These are phyloP conservation scores for Rapana venosa DNA, from an alignment of 2,888 invertebrate species.

Conservation along the genomic window DNA sequence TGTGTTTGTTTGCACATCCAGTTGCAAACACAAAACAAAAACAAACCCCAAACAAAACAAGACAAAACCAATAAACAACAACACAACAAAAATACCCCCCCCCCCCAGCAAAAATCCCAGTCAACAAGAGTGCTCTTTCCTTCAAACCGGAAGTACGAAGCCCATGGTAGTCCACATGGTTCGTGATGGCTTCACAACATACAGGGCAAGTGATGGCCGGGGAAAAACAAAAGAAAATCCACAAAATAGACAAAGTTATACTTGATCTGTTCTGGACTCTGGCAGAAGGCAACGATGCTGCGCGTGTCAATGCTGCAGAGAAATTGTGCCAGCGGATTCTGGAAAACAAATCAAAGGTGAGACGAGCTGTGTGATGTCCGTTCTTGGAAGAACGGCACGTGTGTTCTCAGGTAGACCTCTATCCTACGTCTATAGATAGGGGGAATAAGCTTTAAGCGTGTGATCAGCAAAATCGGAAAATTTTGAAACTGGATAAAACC, in stretches of 20 bases:
- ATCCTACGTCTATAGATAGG: too few species aligned
- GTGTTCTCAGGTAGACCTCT: too few species aligned
- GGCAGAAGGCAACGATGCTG: slow-evolving; percentile 59
- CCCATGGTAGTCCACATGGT: not conserved
- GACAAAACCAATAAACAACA: too few species aligned
- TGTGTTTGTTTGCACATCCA: too few species aligned
- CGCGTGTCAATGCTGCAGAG: slow-evolving; percentile 54
- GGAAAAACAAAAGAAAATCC: slow-evolving; percentile 63
- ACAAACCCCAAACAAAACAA: too few species aligned
- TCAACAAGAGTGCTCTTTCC: not conserved
- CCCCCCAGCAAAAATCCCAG: not conserved
- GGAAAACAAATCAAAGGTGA: slow-evolving; percentile 29
- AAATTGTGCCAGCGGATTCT: slow-evolving; percentile 49
- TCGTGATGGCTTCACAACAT: slow-evolving; percentile 47
- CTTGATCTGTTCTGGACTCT: slow-evolving; percentile 60
- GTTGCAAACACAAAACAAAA: too few species aligned
- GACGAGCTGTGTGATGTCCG: not conserved
- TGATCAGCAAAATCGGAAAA: too few species aligned
- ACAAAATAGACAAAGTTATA: slow-evolving; percentile 51
- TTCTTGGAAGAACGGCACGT: too few species aligned
- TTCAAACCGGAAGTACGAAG: not conserved
- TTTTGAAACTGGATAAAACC: too few species aligned
- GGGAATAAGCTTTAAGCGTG: too few species aligned
- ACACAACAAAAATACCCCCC: too few species aligned
- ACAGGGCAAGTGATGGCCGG: not conserved